These are phyloP conservation scores for Malacoraja senta DNA, from an alignment of 2,797 vertebrate genomes.

Conservation along the genomic window DNA sequence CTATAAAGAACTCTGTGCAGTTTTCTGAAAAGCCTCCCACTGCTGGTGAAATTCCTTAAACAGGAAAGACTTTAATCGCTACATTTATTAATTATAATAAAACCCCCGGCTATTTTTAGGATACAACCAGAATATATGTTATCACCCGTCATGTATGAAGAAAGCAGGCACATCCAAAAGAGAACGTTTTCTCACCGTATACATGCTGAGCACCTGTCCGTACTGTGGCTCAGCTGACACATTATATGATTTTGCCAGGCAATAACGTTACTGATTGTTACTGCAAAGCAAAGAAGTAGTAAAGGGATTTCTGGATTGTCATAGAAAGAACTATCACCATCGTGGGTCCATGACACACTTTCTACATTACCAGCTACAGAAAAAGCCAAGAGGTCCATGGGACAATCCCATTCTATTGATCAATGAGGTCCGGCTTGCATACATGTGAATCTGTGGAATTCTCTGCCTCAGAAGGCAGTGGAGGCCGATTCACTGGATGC, in stretches of 20 bases:
- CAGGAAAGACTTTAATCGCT: background rate
- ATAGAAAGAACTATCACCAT: background rate
- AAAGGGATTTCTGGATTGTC: background rate
- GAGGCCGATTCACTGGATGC: too few relatives aligned
- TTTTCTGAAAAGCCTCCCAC: background rate
- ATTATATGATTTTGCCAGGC: background rate
- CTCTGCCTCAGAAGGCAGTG: too few relatives aligned
- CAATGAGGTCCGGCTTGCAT: background rate
- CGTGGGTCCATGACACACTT: background rate
- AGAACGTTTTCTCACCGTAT: background rate
- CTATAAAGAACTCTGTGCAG: background rate
- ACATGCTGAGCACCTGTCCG: background rate
- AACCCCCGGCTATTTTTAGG: background rate
- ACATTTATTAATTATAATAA: background rate
- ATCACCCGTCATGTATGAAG: background rate
- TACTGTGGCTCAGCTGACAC: too few relatives aligned
- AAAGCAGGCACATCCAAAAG: background rate
- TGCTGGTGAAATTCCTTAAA: background rate
- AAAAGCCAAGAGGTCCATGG: background rate
- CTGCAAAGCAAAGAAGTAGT: background rate
- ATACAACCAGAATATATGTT: background rate
- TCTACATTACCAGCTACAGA: background rate
- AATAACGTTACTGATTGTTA: background rate
- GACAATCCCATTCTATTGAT: background rate
- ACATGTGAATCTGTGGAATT: too few relatives aligned